Evolutionary conservation across 2,888 invertebrate genomes (phyloP), one percentile per base, ranked within the genome.

Genomic region (Cremastinae sp.): DNA sequence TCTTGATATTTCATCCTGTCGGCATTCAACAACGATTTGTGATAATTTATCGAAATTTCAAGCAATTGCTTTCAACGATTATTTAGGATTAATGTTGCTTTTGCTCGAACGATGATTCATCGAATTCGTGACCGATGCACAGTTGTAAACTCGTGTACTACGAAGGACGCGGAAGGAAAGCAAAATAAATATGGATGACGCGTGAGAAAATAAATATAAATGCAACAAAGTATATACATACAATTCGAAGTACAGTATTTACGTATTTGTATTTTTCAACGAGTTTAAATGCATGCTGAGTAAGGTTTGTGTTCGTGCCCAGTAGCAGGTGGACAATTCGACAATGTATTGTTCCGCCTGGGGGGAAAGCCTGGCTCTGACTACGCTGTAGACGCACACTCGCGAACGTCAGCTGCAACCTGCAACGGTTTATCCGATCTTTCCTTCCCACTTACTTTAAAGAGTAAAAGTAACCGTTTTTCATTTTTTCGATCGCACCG

Each of bases 381-480:
- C 56, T 47, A 45, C n/a, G 34, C n/a, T n/a, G n/a, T n/a, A 34
- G 7, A 47, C 45, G 36, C 16, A 43, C 53, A 65, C 2, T 18
- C 7, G 34, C 8, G 10, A 38, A n/a, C 71, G 68, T 51, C 75
- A 68, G 75, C 75, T 75, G 75, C 66, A 72, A 56, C 70, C 28
- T 73, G 68, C 72, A 64, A 76, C 76, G 64, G 69, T 72, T 76
- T 58, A 18, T 45, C 45, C 38, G n/a, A 53, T 53, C 64, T 38
- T 41, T 16, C 47, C 38, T 49, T 65, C 18, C 43, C 58, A 36
- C 41, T 41, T n/a, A 14, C 53, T 65, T 28, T 38, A 61, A 73
- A 69, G 65, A 70, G 70, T 70, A 75, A 75, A 70, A 65, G 75
- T 61, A 65, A 43, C 34, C 56, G 16, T 56, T 66, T 66, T 38